Percentiles rank a stretch among this genome's conserved stretches.
These are phyloP conservation scores for Cataglyphis cursor DNA, from an alignment of 2,888 invertebrate species.

Conservation along the genomic window DNA sequence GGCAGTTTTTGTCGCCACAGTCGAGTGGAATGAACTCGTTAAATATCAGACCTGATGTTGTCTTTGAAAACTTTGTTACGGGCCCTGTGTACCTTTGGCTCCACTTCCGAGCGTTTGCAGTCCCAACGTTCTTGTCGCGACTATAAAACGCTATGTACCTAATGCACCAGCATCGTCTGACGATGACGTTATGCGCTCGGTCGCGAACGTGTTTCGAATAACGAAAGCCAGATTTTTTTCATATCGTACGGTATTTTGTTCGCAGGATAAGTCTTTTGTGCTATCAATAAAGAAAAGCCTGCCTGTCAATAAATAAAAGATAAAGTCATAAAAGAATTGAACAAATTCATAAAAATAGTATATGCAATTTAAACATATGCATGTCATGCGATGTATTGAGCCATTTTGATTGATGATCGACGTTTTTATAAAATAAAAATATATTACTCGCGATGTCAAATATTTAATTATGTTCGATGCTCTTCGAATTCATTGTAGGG, in stretches of 20 bases:
- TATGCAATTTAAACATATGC: not conserved
- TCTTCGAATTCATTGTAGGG: not conserved
- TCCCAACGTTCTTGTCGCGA: slow-evolving; percentile 53
- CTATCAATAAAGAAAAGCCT: not conserved
- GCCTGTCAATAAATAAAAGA: not conserved
- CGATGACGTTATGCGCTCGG: slow-evolving; percentile 40
- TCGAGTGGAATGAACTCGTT: slow-evolving; percentile 77
- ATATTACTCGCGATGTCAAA: not conserved
- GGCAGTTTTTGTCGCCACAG: slow-evolving; percentile 65
- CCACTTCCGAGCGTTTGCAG: slow-evolving; percentile 53
- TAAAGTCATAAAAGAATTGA: not conserved
- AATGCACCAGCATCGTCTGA: slow-evolving; percentile 40
- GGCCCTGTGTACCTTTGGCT: slow-evolving; percentile 68
- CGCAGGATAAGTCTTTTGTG: not conserved
- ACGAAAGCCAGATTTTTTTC: slow-evolving; percentile 57
- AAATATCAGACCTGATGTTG: slow-evolving; percentile 77
- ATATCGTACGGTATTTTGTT: slow-evolving; percentile 23
- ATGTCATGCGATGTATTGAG: not conserved
- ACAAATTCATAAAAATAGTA: slow-evolving; percentile 24
- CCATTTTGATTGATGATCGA: not conserved
- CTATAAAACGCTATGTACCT: slow-evolving; percentile 60
- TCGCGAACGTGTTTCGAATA: slow-evolving; percentile 67
- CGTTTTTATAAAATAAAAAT: not conserved
- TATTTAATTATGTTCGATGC: not conserved
- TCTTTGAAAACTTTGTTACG: slow-evolving; percentile 80